Conservation (phyloP, 2,113 vertebrate genomes). For the Chlamydotis undulata region DNA sequence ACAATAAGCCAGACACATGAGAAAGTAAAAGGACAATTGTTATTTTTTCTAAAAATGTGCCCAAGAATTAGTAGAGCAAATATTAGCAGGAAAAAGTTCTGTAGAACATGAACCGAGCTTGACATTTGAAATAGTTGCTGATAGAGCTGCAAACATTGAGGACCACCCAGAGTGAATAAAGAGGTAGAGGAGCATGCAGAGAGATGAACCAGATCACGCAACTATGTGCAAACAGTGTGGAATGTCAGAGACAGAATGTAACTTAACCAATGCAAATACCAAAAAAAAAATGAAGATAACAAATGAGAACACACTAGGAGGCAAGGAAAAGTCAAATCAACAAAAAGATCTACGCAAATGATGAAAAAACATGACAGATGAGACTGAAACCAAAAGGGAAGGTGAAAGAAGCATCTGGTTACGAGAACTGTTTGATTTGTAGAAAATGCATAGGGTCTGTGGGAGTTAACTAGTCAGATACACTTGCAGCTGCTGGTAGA, state of each 20-base stretch:
- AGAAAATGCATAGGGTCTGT: slow-evolving; percentile 21
- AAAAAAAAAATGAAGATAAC: neutral
- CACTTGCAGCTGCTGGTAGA: slow-evolving; percentile 15
- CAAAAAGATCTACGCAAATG: neutral
- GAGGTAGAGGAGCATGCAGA: neutral
- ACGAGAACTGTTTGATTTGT: neutral
- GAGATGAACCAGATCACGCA: slow-evolving; percentile 15
- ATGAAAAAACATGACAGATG: neutral
- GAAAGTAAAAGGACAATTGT: neutral
- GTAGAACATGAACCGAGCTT: neutral
- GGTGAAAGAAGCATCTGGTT: slow-evolving; percentile 7
- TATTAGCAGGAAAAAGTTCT: neutral
- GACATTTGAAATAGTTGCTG: neutral
- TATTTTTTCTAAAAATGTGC: neutral
- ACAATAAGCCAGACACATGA: neutral
- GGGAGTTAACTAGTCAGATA: slow-evolving; percentile 35
- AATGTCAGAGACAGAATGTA: neutral
- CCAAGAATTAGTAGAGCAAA: slow-evolving; percentile 29
- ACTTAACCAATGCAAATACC: neutral
- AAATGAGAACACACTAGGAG: neutral
- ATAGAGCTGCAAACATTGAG: neutral
- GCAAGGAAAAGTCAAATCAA: neutral
- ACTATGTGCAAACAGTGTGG: neutral
- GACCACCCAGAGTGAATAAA: slow-evolving; percentile 54
- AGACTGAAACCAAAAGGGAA: slow-evolving; percentile 9